Percentiles rank a stretch among this genome's conserved stretches.
These are phyloP conservation scores for Nibea albiflora DNA, from an alignment of 2,113 vertebrate species.

Conservation along the genomic window DNA sequence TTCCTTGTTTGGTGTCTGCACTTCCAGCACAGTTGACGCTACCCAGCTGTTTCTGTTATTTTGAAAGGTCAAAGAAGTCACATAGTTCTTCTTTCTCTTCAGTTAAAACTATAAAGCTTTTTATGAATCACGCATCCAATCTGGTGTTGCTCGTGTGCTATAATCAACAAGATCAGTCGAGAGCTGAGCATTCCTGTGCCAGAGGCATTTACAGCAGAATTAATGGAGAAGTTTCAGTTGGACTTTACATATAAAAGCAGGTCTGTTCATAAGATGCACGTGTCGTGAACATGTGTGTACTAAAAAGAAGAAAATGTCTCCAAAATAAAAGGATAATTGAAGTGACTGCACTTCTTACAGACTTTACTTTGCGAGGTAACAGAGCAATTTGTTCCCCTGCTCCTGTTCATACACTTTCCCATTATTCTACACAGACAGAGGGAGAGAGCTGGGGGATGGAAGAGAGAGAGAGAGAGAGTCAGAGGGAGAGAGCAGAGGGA, in stretches of 20 bases:
- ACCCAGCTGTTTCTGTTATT: not conserved
- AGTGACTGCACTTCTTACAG: not conserved
- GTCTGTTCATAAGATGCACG: not conserved
- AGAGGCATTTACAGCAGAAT: not conserved
- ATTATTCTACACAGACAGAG: conserved; percentile 3
- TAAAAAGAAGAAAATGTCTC: not conserved
- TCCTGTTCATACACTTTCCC: conserved; percentile 4
- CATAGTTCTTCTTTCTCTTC: not conserved
- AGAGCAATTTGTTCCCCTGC: not conserved
- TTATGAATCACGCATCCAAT: not conserved
- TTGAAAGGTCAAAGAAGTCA: not conserved
- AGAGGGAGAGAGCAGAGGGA: not conserved
- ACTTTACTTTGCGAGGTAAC: not conserved
- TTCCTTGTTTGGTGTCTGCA: not conserved
- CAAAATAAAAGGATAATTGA: not conserved
- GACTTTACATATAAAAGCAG: not conserved
- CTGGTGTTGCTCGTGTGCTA: not conserved
- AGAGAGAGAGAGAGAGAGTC: not conserved
- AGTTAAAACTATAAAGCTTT: not conserved
- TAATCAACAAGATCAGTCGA: not conserved
- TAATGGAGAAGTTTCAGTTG: not conserved
- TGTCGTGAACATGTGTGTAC: not conserved
- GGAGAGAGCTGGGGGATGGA: not conserved
- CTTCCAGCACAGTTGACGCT: not conserved
- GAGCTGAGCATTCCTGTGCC: not conserved